These are phyloP conservation scores for Drosophila setosimentum DNA, from an alignment of 2,888 invertebrate species.

Conservation along the genomic window DNA sequence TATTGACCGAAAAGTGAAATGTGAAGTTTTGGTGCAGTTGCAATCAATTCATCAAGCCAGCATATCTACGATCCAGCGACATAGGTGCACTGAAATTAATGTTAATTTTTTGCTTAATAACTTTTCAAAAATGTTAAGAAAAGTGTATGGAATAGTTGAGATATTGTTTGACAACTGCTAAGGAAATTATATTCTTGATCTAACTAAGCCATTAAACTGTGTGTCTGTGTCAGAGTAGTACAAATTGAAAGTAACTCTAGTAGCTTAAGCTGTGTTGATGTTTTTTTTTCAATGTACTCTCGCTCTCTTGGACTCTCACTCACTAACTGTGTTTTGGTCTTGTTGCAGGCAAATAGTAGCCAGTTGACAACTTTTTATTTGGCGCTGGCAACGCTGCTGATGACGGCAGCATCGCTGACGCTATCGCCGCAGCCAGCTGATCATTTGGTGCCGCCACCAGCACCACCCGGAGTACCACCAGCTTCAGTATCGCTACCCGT, in stretches of 20 bases:
- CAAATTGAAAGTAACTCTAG: not conserved
- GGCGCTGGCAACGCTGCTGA: conserved; percentile 33
- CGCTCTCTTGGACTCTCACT: conserved; percentile 28
- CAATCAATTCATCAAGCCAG: not conserved
- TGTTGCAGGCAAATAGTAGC: conserved; percentile 43
- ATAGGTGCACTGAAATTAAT: conserved; percentile 9
- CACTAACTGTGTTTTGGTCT: not conserved
- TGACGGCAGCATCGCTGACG: conserved; percentile 19
- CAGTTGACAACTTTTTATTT: conserved; percentile 42
- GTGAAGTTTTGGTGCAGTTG: conserved; percentile 38
- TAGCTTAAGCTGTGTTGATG: not conserved
- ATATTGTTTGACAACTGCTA: not conserved
- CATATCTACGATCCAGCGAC: not conserved
- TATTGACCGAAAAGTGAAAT: conserved; percentile 67
- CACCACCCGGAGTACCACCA: conserved; percentile 59
- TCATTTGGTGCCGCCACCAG: conserved; percentile 82
- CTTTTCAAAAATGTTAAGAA: not conserved
- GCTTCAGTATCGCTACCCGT: conserved; percentile 32
- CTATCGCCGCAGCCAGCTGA: conserved; percentile 73
- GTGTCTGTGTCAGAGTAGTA: no score
- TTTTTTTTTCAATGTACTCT: conserved; percentile 1
- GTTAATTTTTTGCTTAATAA: no score
- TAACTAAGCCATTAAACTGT: no score
- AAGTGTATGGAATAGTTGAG: not conserved
- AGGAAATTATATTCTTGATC: not conserved